Conservation (phyloP, 2,113 vertebrate species). For the Corynorhinus townsendii region DNA sequence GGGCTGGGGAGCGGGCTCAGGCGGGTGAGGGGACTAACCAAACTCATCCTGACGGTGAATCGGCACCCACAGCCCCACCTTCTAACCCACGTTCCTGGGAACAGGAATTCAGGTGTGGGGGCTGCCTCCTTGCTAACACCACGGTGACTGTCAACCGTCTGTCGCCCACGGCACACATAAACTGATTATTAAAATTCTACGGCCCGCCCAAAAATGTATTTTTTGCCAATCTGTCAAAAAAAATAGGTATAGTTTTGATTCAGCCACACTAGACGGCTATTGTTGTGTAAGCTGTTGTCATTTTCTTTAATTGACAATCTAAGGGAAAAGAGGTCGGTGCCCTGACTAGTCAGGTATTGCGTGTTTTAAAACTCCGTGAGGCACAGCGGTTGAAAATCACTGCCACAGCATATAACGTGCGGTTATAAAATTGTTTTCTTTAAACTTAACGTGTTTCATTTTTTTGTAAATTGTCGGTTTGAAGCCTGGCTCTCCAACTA, state of each 20-base stretch:
- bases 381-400: background rate
- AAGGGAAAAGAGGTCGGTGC: background rate
- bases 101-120: slow-evolving; percentile 44
- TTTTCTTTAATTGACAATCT: background rate
- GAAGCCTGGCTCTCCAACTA: slow-evolving; percentile 27
- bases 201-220: background rate
- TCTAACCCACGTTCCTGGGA: background rate
- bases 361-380: background rate
- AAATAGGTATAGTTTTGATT: background rate
- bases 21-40: background rate
- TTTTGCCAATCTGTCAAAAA: background rate
- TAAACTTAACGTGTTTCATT: slow-evolving; percentile 30
- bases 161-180: background rate
- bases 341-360: background rate
- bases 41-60: background rate
- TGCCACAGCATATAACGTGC: background rate
- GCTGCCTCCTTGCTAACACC: background rate
- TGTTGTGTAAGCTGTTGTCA: background rate
- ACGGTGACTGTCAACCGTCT: background rate
- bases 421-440: slow-evolving; percentile 41
- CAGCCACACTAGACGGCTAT: background rate
- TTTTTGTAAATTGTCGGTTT: slow-evolving; percentile 62
- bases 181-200: background rate
- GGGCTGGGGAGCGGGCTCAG: background rate
- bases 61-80: background rate